Evolutionary conservation across 2,888 invertebrate genomes (phyloP), one percentile per base, ranked within the genome.

Genomic region (Drosophila maculinotata): DNA sequence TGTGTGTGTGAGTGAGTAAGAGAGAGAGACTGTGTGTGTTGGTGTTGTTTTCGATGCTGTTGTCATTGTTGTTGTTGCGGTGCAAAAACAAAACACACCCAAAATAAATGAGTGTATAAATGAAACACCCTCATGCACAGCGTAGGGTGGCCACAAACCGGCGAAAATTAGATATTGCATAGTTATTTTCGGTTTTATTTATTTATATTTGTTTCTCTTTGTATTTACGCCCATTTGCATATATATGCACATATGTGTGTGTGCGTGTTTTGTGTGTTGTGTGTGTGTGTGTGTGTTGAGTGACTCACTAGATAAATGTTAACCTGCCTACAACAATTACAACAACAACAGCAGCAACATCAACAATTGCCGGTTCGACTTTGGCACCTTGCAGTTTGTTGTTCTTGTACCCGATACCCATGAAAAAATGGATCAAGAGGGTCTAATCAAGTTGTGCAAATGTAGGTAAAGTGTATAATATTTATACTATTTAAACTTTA

Each of bases 61-160:
- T 48, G 47, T 33, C 41, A 35, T 47, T 39, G 39, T 42, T n/a
- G 14, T 68, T 59, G 68, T 69, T 67, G 65, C 72, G 59, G 70
- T 75, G 65, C 73, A 75, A 73, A n/a, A 73, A 73, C 73, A 73
- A 73, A 73, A 73, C 73, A 73, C 73, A 65, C 73, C 73, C 73
- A 73, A 73, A n/a, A 74, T 64, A 64, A 72, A 39, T 64, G 35
- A n/a, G n/a, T n/a, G n/a, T n/a, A n/a, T n/a, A n/a, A n/a, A n/a
- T n/a, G n/a, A n/a, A n/a, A 47, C 36, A 70, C 44, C 52, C 49
- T 48, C 56, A 59, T 58, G 25, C 49, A 20, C 7, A 44, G 3
- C 7, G 12, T 35, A 14, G 26, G 41, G 33, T 62, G 51, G 31
- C 39, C 39, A 15, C 25, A 53, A 73, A 53, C 73, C 74, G 74